Base-by-base conservation (phyloP, 2,888 invertebrate species). In the Autographa gamma region DNA sequence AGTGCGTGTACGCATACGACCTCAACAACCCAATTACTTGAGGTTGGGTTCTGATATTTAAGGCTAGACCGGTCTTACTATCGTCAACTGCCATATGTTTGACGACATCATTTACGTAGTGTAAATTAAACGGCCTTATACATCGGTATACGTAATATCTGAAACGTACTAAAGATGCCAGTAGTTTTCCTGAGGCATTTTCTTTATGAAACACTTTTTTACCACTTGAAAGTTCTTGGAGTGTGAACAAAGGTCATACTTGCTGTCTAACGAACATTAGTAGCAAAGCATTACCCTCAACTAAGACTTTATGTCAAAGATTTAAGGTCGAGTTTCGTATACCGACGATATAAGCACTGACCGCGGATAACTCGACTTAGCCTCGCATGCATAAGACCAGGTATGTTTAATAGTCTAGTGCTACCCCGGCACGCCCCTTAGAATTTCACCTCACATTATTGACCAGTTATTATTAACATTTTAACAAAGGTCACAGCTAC, bases 361-460 rank as follows among this genome's bases (percentile, higher is more conserved):
- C 48, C 48, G 48, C 48, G n/a, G 48, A 48, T 48, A 48, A n/a
- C 48, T n/a, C 8, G n/a, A n/a, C 1, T n/a, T 54, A 54, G 19
- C 54, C 9, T 54, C 54, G 54, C 48, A 48, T 16, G 43, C 43
- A 43, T 43, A 25, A 25, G 25, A 25, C 25, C 25, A 25, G 25
- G 25, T 43, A 14, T 48, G n/a, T n/a, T 48, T 48, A 48, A n/a
- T 48, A 48, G 48, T n/a, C 48, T 48, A 48, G 48, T n/a, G 3
- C 25, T 25, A n/a, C n/a, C n/a, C 48, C 48, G 48, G 7, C 48
- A 48, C 48, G 48, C 48, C 48, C 48, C 48, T 48, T 48, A 48
- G n/a, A 54, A 54, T 54, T 54, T 54, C 54, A 54, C 19, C 18
- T 54, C 54, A 19, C 54, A 54, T 19, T 54, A 54, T 56, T 56